Conservation (phyloP, 1,140 invertebrate genomes). For the Anastatus disparis region DNA sequence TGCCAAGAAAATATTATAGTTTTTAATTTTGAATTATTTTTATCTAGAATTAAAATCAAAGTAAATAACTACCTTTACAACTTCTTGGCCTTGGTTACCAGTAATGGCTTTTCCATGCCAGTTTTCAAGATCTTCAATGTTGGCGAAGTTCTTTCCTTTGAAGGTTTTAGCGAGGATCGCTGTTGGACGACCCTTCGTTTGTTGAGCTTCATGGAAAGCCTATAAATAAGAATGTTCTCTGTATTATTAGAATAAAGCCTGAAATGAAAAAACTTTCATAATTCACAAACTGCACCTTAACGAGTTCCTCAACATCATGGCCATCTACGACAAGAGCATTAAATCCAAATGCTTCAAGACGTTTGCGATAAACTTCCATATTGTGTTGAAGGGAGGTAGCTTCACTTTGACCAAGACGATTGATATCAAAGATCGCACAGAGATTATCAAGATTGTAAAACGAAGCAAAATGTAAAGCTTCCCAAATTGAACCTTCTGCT, state of each 20-base stretch:
- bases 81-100: conserved; percentile 80
- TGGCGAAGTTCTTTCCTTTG: conserved; percentile 91
- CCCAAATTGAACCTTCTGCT: conserved; percentile 98
- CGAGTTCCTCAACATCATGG: conserved; percentile 91
- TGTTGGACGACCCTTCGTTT: conserved; percentile 86
- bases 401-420: conserved; percentile 96
- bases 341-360: conserved; percentile 92
- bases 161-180: conserved; percentile 95
- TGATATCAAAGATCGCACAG: conserved; percentile 96
- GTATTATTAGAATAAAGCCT: no score
- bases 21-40: conserved; percentile 7
- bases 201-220: conserved; percentile 84
- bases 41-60: neutral
- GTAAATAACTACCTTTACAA: conserved; percentile 72
- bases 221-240: conserved; percentile 47
- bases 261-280: conserved; percentile 12
- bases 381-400: conserved; percentile 93
- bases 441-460: conserved; percentile 97
- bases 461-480: conserved; percentile 94
- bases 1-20: conserved; percentile 52
- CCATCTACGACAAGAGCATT: conserved; percentile 96
- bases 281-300: conserved; percentile 70
- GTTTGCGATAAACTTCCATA: conserved; percentile 87
- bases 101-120: conserved; percentile 96
- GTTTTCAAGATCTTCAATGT: conserved; percentile 92